A percentile compares a stretch with the other conserved stretches of the same genome.
These are phyloP conservation scores for Magallana ariakensis DNA, from an alignment of 1,140 invertebrate genomes.

Conservation along the genomic window DNA sequence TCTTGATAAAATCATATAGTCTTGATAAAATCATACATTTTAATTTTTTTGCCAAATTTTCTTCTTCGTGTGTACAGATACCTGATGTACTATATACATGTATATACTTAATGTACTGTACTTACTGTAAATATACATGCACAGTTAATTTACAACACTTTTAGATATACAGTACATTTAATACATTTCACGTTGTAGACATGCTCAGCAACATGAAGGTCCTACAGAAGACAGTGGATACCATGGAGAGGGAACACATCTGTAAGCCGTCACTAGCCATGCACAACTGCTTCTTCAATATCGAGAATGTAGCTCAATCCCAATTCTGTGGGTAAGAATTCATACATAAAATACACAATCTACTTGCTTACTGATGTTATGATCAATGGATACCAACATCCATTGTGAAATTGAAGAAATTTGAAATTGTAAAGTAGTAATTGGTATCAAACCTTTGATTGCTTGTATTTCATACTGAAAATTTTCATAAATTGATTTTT, in stretches of 20 bases:
- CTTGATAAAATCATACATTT: background rate
- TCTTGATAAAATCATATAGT: background rate
- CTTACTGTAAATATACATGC: no score
- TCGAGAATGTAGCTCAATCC: background rate
- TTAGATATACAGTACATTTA: background rate
- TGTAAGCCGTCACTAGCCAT: conserved; percentile 45
- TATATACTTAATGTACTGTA: no score
- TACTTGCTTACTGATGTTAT: no score
- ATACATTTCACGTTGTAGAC: background rate
- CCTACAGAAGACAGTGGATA: background rate
- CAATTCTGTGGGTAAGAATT: conserved; percentile 10
- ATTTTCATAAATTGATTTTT: no score
- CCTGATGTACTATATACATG: no score
- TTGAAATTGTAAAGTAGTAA: no score
- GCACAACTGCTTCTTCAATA: conserved; percentile 11
- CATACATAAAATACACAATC: background rate
- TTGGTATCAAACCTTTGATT: no score
- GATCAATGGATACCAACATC: no score
- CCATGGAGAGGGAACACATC: background rate
- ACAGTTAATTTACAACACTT: background rate
- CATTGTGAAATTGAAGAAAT: no score
- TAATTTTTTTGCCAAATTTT: background rate
- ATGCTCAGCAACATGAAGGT: background rate
- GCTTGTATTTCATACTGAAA: no score
- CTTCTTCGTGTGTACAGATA: no score